Percentiles rank a stretch among this genome's conserved stretches.
Conservation (phyloP, 2,888 invertebrate genomes). For the Sericinus montela region DNA sequence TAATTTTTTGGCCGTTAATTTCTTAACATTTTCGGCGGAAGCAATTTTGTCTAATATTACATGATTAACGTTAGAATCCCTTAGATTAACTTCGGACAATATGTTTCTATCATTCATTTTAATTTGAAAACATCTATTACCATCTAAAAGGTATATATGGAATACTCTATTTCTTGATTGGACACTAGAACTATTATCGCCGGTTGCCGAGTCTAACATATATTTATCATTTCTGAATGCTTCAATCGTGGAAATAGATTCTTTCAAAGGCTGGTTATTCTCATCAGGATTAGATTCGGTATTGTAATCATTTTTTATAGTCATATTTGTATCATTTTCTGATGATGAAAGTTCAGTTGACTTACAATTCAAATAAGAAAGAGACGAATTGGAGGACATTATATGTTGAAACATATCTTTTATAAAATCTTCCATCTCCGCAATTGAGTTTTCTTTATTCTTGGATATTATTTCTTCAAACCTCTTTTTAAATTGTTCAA, state of each 20-base stretch:
- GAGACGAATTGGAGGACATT: constrained; percentile 44
- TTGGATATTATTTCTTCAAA: constrained; percentile 56
- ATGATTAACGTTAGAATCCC: constrained; percentile 27
- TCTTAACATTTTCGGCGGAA: constrained; percentile 56
- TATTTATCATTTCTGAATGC: constrained; percentile 54
- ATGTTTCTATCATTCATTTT: constrained; percentile 49
- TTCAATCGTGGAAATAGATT: constrained; percentile 34
- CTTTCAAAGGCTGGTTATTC: constrained; percentile 14
- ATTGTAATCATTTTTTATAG: background rate
- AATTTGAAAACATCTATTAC: constrained; percentile 42
- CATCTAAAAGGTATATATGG: constrained; percentile 44
- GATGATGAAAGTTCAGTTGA: background rate
- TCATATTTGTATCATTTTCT: constrained; percentile 1
- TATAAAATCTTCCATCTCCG: constrained; percentile 61
- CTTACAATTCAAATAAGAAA: constrained; percentile 23
- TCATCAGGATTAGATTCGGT: background rate
- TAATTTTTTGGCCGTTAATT: constrained; percentile 44
- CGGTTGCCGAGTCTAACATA: constrained; percentile 43
- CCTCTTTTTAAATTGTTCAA: constrained; percentile 54
- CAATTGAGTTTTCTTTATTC: constrained; percentile 44
- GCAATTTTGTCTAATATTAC: constrained; percentile 34
- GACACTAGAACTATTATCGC: constrained; percentile 30
- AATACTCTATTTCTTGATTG: constrained; percentile 26
- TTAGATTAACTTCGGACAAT: constrained; percentile 57
- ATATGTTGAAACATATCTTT: constrained; percentile 61